Evolutionary conservation across 1,140 invertebrate genomes (phyloP).

Genomic region (Caenorhabditis remanei): DNA sequence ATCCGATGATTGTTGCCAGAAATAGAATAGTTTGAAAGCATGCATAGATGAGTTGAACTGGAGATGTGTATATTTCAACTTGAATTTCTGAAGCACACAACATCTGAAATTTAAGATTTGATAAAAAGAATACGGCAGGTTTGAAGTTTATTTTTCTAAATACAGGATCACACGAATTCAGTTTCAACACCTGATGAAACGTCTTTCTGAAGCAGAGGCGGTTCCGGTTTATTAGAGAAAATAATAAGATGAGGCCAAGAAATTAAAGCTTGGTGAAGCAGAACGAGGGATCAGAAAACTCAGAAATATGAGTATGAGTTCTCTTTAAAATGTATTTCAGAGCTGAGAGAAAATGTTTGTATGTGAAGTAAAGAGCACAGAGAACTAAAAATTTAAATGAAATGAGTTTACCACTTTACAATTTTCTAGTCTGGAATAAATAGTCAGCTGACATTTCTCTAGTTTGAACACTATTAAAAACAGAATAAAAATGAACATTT

Average conservation of each 20-base stretch:
- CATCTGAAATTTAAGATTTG: not conserved
- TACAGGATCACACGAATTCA: not conserved
- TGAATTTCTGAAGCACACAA: conserved; percentile 19
- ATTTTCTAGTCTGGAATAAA: too few species aligned
- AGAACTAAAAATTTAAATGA: too few species aligned
- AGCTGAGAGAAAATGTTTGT: too few species aligned
- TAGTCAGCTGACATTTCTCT: not conserved
- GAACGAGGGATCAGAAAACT: not conserved
- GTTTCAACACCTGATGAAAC: conserved; percentile 21
- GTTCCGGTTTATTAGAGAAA: not conserved
- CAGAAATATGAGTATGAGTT: too few species aligned
- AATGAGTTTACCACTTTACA: too few species aligned
- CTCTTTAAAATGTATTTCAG: too few species aligned
- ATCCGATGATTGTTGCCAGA: not conserved
- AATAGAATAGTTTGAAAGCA: conserved; percentile 5
- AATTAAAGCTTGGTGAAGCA: not conserved
- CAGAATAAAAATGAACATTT: not conserved
- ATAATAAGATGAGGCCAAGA: not conserved
- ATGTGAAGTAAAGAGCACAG: too few species aligned
- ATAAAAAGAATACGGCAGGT: not conserved
- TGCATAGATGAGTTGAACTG: conserved; percentile 1
- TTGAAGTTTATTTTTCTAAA: not conserved
- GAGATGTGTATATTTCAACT: conserved; percentile 6
- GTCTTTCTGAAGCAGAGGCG: not conserved
- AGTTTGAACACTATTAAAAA: not conserved